Evolutionary conservation across 2,888 invertebrate genomes (phyloP), one percentile per base, ranked within the genome.

Genomic region (Andrena haemorrhoa): DNA sequence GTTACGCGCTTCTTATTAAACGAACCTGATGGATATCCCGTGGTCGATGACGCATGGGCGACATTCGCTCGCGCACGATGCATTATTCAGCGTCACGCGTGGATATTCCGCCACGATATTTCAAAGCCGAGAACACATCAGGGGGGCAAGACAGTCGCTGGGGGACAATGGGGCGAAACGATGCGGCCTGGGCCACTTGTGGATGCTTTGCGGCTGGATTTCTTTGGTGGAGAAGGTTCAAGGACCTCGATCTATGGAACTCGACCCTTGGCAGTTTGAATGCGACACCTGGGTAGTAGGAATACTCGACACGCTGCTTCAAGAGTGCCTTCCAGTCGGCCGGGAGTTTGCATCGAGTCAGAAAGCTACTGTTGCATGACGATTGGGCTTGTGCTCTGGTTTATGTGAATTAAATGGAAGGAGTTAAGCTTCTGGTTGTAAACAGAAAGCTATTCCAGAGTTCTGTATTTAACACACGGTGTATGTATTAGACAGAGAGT

Each of bases 1-100:
- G 90, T 88, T 89, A 90, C 89, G 90, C 89, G 86, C 89, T 75
- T 87, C 88, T 90, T 91, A 89, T 91, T 89, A 88, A 88, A 89
- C 79, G 85, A 72, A 79, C 79, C 81, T 81, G 78, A 78, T 49
- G 73, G 81, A 82, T 78, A 79, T 75, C 73, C 74, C 53, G 71
- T 41, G 53, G n/a, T n/a, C 64, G 73, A 78, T 73, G 78, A 68
- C 70, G 78, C 41, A 68, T 73, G 64, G 73, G 69, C 69, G 73
- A 65, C 64, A 35, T 75, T 41, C 41, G 56, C 33, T 16, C 47
- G 12, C 4, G 7, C 35, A 20, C 53, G 26, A 75, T 75, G 64
- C 29, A 75, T 79, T 76, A 79, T 79, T 79, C 76, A 76, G 60
- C 58, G 41, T 53, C 51, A 31, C 12, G 64, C 51, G 47, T 26